Percentiles rank a stretch among this genome's conserved stretches.
Conservation (phyloP, 2,888 invertebrate species). For the Blera fallax region DNA sequence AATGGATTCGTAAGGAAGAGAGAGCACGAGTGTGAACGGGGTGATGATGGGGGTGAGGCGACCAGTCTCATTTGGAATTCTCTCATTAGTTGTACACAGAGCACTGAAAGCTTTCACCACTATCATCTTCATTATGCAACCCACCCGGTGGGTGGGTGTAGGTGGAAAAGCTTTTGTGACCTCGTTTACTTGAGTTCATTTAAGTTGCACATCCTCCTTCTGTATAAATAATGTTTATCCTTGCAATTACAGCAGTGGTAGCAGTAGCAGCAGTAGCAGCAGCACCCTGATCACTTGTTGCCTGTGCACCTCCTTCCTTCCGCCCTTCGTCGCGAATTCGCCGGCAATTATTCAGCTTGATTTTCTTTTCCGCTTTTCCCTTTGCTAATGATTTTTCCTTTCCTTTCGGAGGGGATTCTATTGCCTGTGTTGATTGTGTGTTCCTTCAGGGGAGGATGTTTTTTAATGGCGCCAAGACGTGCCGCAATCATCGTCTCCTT, state of each 20-base stretch:
- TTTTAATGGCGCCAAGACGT: slow-evolving; percentile 64
- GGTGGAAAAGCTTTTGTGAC: slow-evolving; percentile 37
- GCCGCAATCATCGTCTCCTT: slow-evolving; percentile 61
- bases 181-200: slow-evolving; percentile 13
- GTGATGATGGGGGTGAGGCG: neutral
- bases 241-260: slow-evolving; percentile 20
- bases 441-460: slow-evolving; percentile 17
- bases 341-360: slow-evolving; percentile 61
- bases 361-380: slow-evolving; percentile 53
- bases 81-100: slow-evolving; percentile 69
- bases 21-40: neutral
- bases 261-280: too few relatives aligned
- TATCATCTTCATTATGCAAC: slow-evolving; percentile 28
- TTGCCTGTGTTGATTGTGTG: neutral
- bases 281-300: slow-evolving; percentile 61
- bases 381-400: slow-evolving; percentile 64
- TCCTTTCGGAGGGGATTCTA: slow-evolving; percentile 24
- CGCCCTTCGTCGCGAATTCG: neutral
- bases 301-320: neutral
- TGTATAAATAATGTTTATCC: slow-evolving; percentile 10
- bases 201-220: slow-evolving; percentile 15
- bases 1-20: slow-evolving; percentile 20
- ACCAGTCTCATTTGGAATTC: slow-evolving; percentile 50
- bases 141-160: neutral
- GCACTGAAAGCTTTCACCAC: slow-evolving; percentile 39